Evolutionary conservation across 2,797 vertebrate genomes (phyloP), one percentile per base, ranked within the genome.

Genomic region (Falco berigora): DNA sequence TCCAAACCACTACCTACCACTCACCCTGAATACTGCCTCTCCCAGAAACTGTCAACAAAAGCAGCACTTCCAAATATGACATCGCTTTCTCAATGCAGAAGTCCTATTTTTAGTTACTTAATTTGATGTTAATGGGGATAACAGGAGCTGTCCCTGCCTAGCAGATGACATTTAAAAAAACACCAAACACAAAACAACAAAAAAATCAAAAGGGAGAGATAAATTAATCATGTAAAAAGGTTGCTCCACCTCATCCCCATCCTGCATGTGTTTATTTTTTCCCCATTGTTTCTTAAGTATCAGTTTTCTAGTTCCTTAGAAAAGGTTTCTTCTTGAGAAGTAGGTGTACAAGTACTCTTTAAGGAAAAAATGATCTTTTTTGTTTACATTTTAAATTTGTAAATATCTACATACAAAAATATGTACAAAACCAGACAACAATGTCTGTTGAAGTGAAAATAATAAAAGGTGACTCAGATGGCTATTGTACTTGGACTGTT

Each of bases 51-150:
- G 40, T 78, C 78, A 71, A 66, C 69, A 78, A 82, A 72, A 90
- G 6, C 17, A 74, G 40, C 5, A 8, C 36, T 94, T 96, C 27
- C 59, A 80, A 87, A 74, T 46, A 62, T 93, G 55, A 88, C 15
- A 68, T 87, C 30, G 84, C 24, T 77, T 92, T 95, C 63, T 85
- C 53, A 49, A 53, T 64, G 90, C 32, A 76, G 28, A 87, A 80
- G 8, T 73, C 44, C 4, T 92, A 52, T 90, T 91, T 96, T 96
- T 93, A 76, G 69, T 46, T 78, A 74, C 50, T 85, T 95, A 84
- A 79, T 89, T 86, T 91, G 49, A 91, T 68, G 18, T 73, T 73
- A 68, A 22, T 71, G 12, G 25, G 76, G 44, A 38, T 72, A 91
- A 36, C 18, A 30, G 34, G 28, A 38, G 28, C 83, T 86, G 34